phyloP scores from a whole-genome alignment of 2,888 invertebrate genomes.

The Agriopis leucophaearia region DNA sequence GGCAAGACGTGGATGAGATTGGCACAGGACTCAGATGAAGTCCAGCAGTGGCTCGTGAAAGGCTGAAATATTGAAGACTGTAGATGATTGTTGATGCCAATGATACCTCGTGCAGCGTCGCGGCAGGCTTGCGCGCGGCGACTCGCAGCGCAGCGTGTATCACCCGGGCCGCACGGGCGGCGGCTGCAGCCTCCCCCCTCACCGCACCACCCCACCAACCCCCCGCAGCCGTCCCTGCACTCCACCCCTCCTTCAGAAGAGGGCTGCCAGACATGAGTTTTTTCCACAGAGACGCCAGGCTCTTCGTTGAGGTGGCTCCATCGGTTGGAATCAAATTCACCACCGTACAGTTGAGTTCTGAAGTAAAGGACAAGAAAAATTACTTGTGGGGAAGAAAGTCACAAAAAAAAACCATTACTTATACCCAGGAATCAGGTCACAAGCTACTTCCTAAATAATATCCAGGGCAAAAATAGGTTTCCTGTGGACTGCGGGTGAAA shows the following conservation, averaged over 20 bases:
- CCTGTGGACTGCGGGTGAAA: too few relatives aligned
- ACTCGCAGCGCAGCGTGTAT: slow-evolving; percentile 62
- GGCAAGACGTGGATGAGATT: too few relatives aligned
- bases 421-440: too few relatives aligned
- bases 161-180: slow-evolving; percentile 57
- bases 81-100: too few relatives aligned
- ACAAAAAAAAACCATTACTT: too few relatives aligned
- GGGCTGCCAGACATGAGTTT: slow-evolving; percentile 88
- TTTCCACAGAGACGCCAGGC: slow-evolving; percentile 93
- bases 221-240: slow-evolving; percentile 24
- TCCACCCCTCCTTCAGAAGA: slow-evolving; percentile 64
- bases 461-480: too few relatives aligned
- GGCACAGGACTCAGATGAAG: too few relatives aligned
- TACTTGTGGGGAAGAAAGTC: not conserved
- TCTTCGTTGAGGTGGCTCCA: slow-evolving; percentile 84
- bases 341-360: slow-evolving; percentile 70
- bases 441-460: too few relatives aligned
- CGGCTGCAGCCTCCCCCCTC: slow-evolving; percentile 65
- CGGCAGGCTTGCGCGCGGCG: slow-evolving; percentile 31
- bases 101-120: slow-evolving; percentile 52
- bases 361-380: slow-evolving; percentile 6
- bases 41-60: too few relatives aligned
- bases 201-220: slow-evolving; percentile 74
- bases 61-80: too few relatives aligned
- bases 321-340: slow-evolving; percentile 75